Conservation (phyloP, 92 coral and sea anemone genomes). For the Epizoanthus rinbou region DNA sequence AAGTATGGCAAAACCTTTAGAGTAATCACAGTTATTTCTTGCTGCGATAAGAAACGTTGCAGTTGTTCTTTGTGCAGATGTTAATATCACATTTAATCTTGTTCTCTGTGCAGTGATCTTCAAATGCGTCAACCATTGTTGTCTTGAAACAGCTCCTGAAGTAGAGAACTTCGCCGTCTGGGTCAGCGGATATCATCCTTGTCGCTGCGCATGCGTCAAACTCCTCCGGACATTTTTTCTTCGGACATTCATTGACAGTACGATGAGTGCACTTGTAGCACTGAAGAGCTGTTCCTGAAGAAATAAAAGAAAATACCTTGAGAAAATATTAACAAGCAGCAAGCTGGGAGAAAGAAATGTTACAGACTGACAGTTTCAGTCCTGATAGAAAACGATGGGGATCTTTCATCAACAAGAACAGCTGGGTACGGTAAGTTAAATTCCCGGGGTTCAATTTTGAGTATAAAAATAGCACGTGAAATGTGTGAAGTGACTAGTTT, state of each 20-base stretch:
- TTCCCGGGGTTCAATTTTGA: too few relatives aligned
- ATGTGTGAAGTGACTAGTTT: too few relatives aligned
- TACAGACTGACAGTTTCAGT: too few relatives aligned
- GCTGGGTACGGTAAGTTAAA: too few relatives aligned
- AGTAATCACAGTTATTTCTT: neutral
- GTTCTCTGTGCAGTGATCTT: neutral
- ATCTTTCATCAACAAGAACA: too few relatives aligned
- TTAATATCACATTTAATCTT: constrained; percentile 7
- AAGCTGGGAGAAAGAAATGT: too few relatives aligned
- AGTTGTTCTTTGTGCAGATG: constrained; percentile 4
- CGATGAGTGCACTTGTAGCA: constrained; percentile 25
- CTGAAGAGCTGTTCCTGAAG: constrained; percentile 13
- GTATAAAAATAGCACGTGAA: too few relatives aligned
- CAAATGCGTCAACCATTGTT: neutral
- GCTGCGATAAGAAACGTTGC: constrained; percentile 21
- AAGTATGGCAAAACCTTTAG: too few relatives aligned
- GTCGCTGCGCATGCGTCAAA: constrained; percentile 31
- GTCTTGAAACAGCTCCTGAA: constrained; percentile 32
- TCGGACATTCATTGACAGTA: neutral
- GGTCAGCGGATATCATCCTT: constrained; percentile 7
- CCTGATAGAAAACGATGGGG: too few relatives aligned
- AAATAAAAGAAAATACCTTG: neutral
- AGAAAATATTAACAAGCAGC: too few relatives aligned
- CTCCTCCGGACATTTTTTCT: neutral
- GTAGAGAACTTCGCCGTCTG: neutral